A percentile compares a stretch with the other conserved stretches of the same genome.
These are phyloP conservation scores for Dipodomys spectabilis DNA, from an alignment of 2,113 vertebrate genomes.

Conservation along the genomic window DNA sequence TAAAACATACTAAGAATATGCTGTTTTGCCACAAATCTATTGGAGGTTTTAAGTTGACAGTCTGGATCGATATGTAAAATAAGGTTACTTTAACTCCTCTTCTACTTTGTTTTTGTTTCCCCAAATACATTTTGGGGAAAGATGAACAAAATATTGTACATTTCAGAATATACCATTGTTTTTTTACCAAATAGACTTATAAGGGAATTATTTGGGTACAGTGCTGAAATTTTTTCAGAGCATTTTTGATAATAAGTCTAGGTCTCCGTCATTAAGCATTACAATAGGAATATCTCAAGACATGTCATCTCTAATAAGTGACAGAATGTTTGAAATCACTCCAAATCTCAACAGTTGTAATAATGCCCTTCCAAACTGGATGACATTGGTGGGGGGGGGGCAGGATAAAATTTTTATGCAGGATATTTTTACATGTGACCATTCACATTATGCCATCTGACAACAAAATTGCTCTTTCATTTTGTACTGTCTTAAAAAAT, in stretches of 20 bases:
- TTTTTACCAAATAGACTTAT: background rate
- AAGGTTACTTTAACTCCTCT: background rate
- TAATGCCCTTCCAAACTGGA: background rate
- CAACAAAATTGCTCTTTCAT: background rate
- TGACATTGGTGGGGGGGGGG: background rate
- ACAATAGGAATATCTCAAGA: constrained; percentile 31
- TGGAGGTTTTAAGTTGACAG: background rate
- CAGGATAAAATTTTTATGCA: background rate
- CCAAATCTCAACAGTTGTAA: background rate
- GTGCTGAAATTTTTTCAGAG: background rate
- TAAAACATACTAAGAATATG: background rate
- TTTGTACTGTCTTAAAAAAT: background rate
- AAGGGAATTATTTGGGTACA: background rate
- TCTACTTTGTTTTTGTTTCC: background rate
- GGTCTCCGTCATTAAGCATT: background rate
- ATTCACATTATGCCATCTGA: background rate
- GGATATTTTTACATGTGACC: background rate
- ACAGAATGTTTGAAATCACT: constrained; percentile 3
- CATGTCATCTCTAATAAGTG: background rate
- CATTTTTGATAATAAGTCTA: background rate
- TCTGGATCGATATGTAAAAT: background rate
- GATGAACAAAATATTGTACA: background rate
- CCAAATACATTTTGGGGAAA: background rate
- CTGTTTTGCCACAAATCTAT: background rate
- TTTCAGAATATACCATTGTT: background rate